phyloP scores from a whole-genome alignment of 1,140 invertebrate species.

The Lordiphosa clarofinis region DNA sequence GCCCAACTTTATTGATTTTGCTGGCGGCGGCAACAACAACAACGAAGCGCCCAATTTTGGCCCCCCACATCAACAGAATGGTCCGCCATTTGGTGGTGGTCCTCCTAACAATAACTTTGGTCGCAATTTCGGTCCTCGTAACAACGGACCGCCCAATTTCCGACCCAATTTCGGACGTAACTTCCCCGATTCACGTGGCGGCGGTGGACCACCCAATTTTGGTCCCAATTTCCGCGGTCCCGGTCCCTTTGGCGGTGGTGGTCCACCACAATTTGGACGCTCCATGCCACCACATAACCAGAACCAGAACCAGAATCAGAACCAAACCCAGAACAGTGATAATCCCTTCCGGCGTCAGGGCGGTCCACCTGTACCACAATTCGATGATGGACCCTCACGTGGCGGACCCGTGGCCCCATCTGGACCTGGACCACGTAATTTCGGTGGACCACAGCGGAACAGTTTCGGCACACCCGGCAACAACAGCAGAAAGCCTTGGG shows the following conservation, averaged over 20 bases:
- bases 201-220: slow-evolving; percentile 24
- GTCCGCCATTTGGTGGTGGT: slow-evolving; percentile 7
- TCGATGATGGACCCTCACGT: slow-evolving; percentile 30
- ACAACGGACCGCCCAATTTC: slow-evolving; percentile 17
- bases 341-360: slow-evolving; percentile 56
- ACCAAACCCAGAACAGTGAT: slow-evolving; percentile 29
- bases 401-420: slow-evolving; percentile 26
- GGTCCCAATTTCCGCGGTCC: slow-evolving; percentile 40
- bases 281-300: slow-evolving; percentile 28
- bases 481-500: slow-evolving; percentile 43
- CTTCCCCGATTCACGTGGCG: slow-evolving; percentile 8
- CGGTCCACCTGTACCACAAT: slow-evolving; percentile 29
- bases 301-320: slow-evolving; percentile 5
- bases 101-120: slow-evolving; percentile 9
- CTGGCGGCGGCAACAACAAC: background rate
- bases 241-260: slow-evolving; percentile 26
- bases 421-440: slow-evolving; percentile 11
- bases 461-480: slow-evolving; percentile 27
- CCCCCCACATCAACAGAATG: slow-evolving; percentile 5
- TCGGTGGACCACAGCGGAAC: slow-evolving; percentile 23
- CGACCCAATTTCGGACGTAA: slow-evolving; percentile 9
- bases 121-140: slow-evolving; percentile 42
- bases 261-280: slow-evolving; percentile 19
- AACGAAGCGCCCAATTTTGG: slow-evolving; percentile 7
- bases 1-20: slow-evolving; percentile 27